These are phyloP conservation scores for Cuculus canorus DNA, from an alignment of 2,797 vertebrate species.

Conservation along the genomic window DNA sequence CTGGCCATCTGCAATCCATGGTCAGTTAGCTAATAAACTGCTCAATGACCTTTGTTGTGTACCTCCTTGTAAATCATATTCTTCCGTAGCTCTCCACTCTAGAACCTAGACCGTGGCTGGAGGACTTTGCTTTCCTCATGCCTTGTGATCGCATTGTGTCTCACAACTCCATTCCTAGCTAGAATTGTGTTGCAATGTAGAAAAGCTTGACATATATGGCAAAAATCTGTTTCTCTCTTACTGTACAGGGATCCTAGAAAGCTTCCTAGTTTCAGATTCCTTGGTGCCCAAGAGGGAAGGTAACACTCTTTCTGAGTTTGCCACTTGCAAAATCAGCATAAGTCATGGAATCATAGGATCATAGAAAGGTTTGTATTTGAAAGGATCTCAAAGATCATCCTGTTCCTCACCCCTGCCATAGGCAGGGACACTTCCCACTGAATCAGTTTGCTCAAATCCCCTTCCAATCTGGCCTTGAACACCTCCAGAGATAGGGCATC, in stretches of 20 bases:
- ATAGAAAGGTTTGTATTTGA: too few species aligned
- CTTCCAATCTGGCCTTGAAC: too few species aligned
- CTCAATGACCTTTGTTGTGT: not conserved
- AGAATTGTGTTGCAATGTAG: rapidly evolving
- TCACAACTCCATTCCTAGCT: not conserved
- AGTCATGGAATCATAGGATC: not conserved
- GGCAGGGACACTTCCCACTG: too few species aligned
- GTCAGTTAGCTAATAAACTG: not conserved
- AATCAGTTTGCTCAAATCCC: too few species aligned
- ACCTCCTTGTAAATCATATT: not conserved
- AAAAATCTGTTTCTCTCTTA: not conserved
- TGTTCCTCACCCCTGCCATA: too few species aligned
- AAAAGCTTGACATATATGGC: not conserved
- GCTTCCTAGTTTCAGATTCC: not conserved
- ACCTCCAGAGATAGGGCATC: too few species aligned
- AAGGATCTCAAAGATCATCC: too few species aligned
- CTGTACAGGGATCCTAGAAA: not conserved
- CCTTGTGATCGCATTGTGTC: not conserved
- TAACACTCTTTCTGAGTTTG: not conserved
- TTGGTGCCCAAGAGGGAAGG: not conserved
- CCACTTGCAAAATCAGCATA: not conserved
- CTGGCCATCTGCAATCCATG: not conserved
- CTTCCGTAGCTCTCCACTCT: not conserved
- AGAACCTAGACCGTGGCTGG: not conserved
- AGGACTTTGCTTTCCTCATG: not conserved